Evolutionary conservation across 37 sponge, comb jelly and placozoan genomes (phyloP), one percentile per base, ranked within the genome.

Genomic region (Chondrosia reniformis): DNA sequence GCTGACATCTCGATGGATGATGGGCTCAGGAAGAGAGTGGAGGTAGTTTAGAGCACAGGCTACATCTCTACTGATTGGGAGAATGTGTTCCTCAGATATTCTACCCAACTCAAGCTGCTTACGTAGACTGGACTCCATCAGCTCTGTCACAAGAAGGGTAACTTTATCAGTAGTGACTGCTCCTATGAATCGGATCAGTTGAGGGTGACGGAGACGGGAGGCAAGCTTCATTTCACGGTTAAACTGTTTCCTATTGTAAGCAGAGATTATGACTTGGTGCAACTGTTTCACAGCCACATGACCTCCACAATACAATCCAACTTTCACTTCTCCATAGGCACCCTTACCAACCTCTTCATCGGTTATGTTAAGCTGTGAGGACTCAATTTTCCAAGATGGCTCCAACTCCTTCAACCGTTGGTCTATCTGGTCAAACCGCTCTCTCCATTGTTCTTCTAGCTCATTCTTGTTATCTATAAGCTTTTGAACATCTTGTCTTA

Each of bases 1-100:
- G 77, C 87, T 91, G 71, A 91, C 74, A 38, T 86, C 86, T n/a
- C 86, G 65, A 73, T 91, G 91, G 43, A 86, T 83, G 63, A 91
- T 91, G 55, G 91, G 91, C n/a, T 79, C 76, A 24, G 62, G 75
- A 39, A 67, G 87, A 15, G 66, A 54, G 55, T 91, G 91, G 44
- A 91, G 76, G 74, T 85, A 91, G 66, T 80, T 77, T 25, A 91
- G 75, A 61, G 84, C 91, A 17, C 73, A 55, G 28, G 87, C 84
- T 24, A 86, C 64, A 21, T 91, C 87, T 10, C 52, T 59, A 43
- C 81, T 22, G 4, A 84, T 57, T 31, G 77, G 64, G 9, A 78
- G 71, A 19, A 45, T 66, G 32, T 76, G 42, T 19, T 12, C 28
- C 38, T 34, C 33, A 0, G 61, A 31, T 15, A 62, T 13, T 3